Conservation (phyloP, 2,113 vertebrate genomes). For the Pantherophis guttatus region DNA sequence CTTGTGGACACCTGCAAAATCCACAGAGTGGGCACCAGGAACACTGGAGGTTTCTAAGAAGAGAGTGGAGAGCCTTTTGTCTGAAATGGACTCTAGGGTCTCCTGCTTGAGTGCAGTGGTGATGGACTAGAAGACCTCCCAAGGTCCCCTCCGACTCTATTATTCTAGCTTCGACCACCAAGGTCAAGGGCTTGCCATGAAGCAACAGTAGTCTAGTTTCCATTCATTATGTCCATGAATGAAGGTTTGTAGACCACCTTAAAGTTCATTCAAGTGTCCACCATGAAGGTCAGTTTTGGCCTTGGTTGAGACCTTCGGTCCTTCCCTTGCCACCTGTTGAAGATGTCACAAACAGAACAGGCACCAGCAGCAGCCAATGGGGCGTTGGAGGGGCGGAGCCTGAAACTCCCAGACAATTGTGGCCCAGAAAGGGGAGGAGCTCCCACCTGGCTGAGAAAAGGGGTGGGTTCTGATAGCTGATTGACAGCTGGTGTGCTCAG, state of each 20-base stretch:
- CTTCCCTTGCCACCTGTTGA: neutral
- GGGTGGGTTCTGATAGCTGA: neutral
- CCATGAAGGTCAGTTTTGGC: neutral
- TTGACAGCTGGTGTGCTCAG: neutral
- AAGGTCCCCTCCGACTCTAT: no score
- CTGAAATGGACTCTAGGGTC: no score
- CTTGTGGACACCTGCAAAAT: neutral
- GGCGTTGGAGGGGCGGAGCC: neutral
- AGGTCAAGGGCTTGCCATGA: no score
- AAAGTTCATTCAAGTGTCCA: neutral
- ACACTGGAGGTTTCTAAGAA: no score
- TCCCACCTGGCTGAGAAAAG: neutral
- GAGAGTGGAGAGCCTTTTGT: no score
- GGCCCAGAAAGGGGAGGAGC: neutral
- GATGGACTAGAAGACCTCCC: no score
- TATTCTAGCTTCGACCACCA: no score
- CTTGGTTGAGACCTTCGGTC: neutral
- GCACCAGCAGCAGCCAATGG: neutral
- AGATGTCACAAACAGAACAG: neutral
- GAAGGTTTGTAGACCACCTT: neutral
- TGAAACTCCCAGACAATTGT: neutral
- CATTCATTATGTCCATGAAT: no score
- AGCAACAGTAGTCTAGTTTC: neutral
- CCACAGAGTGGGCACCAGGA: neutral
- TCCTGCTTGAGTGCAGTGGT: no score